phyloP scores from a whole-genome alignment of 2,113 vertebrate species.

The Trogon surrucura region DNA sequence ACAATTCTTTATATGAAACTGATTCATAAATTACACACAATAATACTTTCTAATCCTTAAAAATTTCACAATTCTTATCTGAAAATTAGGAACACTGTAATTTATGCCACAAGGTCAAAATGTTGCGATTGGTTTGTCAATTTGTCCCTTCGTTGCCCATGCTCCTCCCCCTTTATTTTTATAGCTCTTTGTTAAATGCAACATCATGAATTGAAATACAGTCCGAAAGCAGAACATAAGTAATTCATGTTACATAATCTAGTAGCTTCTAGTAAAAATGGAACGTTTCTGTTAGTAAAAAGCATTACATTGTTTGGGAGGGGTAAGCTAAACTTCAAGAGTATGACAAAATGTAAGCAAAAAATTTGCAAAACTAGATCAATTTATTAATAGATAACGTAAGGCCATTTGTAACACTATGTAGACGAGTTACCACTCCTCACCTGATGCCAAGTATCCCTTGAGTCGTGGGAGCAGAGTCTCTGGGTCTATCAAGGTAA shows the following conservation, averaged over 20 bases:
- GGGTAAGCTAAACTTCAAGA: neutral
- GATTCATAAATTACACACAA: neutral
- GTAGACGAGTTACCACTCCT: neutral
- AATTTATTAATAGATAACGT: neutral
- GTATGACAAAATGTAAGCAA: neutral
- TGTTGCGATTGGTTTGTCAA: neutral
- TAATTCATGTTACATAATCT: neutral
- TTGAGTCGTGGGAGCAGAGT: conserved; percentile 95
- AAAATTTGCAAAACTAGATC: neutral
- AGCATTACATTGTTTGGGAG: neutral
- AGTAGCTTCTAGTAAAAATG: neutral
- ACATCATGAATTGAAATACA: neutral
- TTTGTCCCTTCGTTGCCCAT: rapidly evolving
- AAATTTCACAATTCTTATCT: neutral
- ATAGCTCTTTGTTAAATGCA: neutral
- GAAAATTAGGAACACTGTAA: neutral
- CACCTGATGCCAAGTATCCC: conserved; percentile 95
- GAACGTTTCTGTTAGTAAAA: neutral
- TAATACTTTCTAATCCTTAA: neutral
- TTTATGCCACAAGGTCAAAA: neutral
- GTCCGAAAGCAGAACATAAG: neutral
- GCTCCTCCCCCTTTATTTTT: neutral
- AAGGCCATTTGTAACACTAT: neutral
- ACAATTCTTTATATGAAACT: neutral
- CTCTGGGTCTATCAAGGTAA: conserved; percentile 96